Conservation (phyloP, 2,888 invertebrate genomes). For the Proisotoma minuta region DNA sequence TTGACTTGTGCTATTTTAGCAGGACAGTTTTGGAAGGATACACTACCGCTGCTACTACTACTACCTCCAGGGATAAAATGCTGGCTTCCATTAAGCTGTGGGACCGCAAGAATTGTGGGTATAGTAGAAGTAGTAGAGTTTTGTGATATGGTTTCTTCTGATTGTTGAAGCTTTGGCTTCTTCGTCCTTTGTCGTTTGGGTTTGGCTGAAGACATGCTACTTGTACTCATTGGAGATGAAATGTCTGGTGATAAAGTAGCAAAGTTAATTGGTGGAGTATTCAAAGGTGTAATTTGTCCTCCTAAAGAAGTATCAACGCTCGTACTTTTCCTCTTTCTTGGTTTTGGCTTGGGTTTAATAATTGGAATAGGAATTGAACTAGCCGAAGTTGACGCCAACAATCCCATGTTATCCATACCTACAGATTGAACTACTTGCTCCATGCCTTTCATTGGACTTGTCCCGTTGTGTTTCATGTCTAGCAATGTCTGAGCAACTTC, state of each 20-base stretch:
- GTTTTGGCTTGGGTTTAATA: background rate
- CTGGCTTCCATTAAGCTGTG: slow-evolving; percentile 1
- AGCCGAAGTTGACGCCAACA: too few species aligned
- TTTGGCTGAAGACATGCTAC: too few species aligned
- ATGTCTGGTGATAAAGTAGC: background rate
- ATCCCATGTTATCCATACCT: too few species aligned
- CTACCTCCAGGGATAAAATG: too few species aligned
- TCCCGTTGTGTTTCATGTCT: slow-evolving; percentile 22
- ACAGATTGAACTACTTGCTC: background rate
- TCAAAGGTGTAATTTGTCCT: slow-evolving; percentile 1
- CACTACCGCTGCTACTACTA: slow-evolving; percentile 1
- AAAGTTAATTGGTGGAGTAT: too few species aligned
- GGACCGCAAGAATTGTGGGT: slow-evolving; percentile 4
- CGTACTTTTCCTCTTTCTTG: slow-evolving; percentile 10
- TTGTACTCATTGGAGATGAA: background rate
- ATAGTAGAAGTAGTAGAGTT: background rate
- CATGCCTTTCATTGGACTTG: slow-evolving; percentile 24
- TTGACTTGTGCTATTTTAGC: background rate
- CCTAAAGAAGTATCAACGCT: slow-evolving; percentile 4
- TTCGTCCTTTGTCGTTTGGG: background rate
- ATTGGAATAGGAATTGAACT: background rate
- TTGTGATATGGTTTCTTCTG: background rate
- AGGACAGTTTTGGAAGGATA: slow-evolving; percentile 9
- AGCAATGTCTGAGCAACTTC: slow-evolving; percentile 29
- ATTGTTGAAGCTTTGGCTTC: background rate